Base-by-base conservation (phyloP, 2,888 invertebrate genomes). In the Lymantria dispar region DNA sequence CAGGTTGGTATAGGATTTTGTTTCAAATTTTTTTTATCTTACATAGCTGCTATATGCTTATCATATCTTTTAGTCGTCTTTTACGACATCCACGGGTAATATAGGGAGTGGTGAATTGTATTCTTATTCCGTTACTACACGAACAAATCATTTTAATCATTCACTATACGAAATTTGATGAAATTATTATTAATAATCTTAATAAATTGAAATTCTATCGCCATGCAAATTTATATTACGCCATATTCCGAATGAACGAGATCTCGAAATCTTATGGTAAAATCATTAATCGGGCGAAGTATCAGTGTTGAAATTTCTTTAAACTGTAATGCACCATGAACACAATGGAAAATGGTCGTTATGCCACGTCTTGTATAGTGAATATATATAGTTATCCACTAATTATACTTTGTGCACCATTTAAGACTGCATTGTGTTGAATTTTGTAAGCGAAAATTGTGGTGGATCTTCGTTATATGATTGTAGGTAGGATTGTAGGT, bases 241-340 rank as follows among this genome's bases (percentile, higher is more conserved):
- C 53, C 68, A 72, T 55, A 50, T 50, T 43, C 45, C 29, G 56
- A 56, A n/a, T 69, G 71, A 72, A 78, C 74, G 74, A 72, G 8
- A 1, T 40, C 40, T 13, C 68, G 80, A 82, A 85, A 86, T 87
- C 84, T 80, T 79, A 83, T 85, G 83, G 82, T 83, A 82, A 85
- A 83, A 85, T 86, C 85, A 87, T 88, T 83, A 87, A 87, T 86
- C 85, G 83, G 74, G 74, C 77, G 78, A 74, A 79, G 76, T 83
- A 85, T 81, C 79, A 74, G 60, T 53, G 46, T 41, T 69, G 85
- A 70, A 83, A 81, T 68, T 60, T 61, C 47, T 37, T 41, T 37
- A 47, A 54, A 13, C 60, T 60, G 69, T 75, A 82, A 80, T 77
- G 78, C 75, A 72, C 74, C 80, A 78, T 84, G 77, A 83, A 84